phyloP scores from a whole-genome alignment of 2,888 invertebrate species.

The Eilema griseolum region DNA sequence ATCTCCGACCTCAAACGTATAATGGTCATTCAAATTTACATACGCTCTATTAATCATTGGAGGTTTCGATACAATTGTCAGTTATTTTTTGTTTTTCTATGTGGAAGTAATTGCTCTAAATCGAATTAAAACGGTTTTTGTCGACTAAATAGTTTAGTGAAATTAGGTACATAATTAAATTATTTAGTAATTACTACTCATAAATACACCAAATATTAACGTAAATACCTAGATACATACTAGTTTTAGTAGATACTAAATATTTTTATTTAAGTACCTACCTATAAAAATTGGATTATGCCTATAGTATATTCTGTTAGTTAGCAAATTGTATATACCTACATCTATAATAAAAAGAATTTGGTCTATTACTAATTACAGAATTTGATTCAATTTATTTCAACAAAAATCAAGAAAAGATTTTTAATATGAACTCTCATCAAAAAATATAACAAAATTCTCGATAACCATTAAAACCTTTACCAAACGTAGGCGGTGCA shows the following conservation, averaged over 20 bases:
- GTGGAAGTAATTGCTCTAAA: neutral
- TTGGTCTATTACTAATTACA: conserved; percentile 2
- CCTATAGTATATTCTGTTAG: too few relatives aligned
- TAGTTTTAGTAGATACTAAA: too few relatives aligned
- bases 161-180: too few relatives aligned
- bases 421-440: conserved; percentile 30
- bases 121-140: neutral
- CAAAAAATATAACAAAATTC: conserved; percentile 47
- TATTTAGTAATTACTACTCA: neutral
- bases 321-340: too few relatives aligned
- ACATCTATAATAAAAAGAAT: neutral
- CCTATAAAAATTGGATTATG: neutral
- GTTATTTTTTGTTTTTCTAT: neutral
- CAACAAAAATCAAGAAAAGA: conserved; percentile 25
- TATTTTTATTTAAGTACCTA: too few relatives aligned
- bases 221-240: too few relatives aligned
- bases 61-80: neutral
- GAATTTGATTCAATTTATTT: conserved; percentile 32
- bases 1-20: conserved; percentile 58
- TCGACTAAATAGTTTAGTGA: neutral
- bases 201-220: too few relatives aligned
- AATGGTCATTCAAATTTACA: conserved; percentile 49
- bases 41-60: conserved; percentile 45
- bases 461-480: conserved; percentile 66
- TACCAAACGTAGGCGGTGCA: conserved; percentile 72